Evolutionary conservation across 1,140 invertebrate genomes (phyloP).

Genomic region (Leptinotarsa texana): DNA sequence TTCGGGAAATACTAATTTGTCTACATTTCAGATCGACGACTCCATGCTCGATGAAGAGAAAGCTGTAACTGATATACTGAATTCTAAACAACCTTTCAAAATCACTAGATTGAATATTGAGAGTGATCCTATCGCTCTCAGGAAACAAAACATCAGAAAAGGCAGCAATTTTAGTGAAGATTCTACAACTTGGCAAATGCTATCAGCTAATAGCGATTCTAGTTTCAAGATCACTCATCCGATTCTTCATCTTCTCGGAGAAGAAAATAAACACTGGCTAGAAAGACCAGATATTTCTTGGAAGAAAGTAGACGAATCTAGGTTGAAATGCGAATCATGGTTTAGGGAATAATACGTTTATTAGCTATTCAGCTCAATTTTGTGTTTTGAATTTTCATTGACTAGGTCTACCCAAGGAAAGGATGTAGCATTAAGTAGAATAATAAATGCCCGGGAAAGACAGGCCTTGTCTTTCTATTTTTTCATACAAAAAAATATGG

Average conservation of each 20-base stretch:
- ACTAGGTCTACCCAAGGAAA: background rate
- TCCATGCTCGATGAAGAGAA: constrained; percentile 9
- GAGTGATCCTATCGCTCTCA: background rate
- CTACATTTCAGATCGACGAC: background rate
- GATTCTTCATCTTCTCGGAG: constrained; percentile 39
- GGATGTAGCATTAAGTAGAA: background rate
- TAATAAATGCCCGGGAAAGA: background rate
- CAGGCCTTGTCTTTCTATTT: too few species aligned
- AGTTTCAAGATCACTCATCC: constrained; percentile 43
- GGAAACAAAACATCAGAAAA: constrained; percentile 7
- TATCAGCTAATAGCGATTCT: constrained; percentile 35
- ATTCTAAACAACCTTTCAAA: background rate
- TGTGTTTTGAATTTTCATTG: background rate
- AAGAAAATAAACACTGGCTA: constrained; percentile 42
- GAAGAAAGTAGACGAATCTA: constrained; percentile 40
- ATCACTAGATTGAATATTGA: background rate
- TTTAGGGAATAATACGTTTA: background rate
- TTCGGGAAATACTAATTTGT: background rate
- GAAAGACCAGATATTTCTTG: constrained; percentile 40
- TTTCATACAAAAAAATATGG: too few species aligned
- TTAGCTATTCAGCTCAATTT: background rate
- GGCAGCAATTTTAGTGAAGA: constrained; percentile 17
- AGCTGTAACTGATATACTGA: background rate
- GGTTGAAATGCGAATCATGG: constrained; percentile 42
- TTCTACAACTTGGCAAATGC: constrained; percentile 48